Percentiles rank a stretch among this genome's conserved stretches.
phyloP scores from a whole-genome alignment of 1,140 invertebrate genomes.

The Aphis craccivora region DNA sequence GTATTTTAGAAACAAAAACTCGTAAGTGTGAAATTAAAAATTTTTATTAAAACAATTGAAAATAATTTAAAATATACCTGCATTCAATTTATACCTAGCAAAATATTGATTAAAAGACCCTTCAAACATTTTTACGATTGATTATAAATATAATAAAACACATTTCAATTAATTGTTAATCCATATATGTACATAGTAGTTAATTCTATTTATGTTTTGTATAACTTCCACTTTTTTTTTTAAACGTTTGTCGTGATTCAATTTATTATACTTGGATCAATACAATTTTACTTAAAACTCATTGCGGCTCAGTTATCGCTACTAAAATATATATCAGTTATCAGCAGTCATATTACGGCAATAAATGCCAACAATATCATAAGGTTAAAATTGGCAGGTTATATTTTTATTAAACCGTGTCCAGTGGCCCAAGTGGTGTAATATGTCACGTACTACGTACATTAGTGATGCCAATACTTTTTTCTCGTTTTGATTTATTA shows the following conservation, averaged over 20 bases:
- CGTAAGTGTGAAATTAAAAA: neutral
- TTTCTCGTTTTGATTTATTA: slow-evolving; percentile 11
- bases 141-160: neutral
- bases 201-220: neutral
- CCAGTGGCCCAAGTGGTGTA: neutral
- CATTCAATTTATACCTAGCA: neutral
- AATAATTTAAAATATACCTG: neutral
- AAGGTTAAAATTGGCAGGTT: neutral
- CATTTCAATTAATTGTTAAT: neutral
- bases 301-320: neutral
- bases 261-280: neutral
- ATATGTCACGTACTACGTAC: slow-evolving; percentile 5
- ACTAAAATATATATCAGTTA: neutral
- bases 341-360: neutral
- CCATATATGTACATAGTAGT: neutral
- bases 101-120: neutral
- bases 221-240: neutral
- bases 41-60: neutral
- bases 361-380: neutral
- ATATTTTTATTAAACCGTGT: neutral
- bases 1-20: neutral
- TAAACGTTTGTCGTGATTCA: neutral
- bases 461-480: neutral
- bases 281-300: neutral
- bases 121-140: neutral